phyloP scores from a whole-genome alignment of 35 echinoderm and acorn worm genomes.

The Amphiura filiformis region DNA sequence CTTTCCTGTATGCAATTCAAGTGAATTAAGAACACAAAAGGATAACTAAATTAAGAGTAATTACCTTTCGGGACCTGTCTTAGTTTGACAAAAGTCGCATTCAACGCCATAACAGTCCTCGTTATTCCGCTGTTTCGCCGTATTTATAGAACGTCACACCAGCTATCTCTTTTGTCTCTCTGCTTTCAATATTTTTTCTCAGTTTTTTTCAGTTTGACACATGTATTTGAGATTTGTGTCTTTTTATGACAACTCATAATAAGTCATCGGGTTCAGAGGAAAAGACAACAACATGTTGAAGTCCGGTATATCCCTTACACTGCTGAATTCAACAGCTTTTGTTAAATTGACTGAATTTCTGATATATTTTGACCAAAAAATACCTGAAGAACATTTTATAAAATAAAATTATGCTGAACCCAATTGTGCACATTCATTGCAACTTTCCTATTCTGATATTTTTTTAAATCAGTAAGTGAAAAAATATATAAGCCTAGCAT shows the following conservation, averaged over 20 bases:
- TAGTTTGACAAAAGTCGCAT: not conserved
- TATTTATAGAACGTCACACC: not conserved
- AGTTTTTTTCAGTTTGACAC: not conserved
- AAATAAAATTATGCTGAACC: not conserved
- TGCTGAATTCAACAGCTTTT: not conserved
- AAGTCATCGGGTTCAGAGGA: not conserved
- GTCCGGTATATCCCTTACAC: not conserved
- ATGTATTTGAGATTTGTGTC: not conserved
- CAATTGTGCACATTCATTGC: not conserved
- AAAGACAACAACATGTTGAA: not conserved
- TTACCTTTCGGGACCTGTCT: not conserved
- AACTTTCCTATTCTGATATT: not conserved
- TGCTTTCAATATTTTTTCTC: not conserved
- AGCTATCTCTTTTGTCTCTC: not conserved
- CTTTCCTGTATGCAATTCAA: conserved; percentile 53
- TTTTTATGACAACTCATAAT: not conserved
- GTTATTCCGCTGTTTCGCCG: not conserved
- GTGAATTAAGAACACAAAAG: no score
- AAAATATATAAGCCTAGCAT: not conserved
- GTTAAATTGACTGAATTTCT: not conserved
- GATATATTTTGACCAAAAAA: not conserved
- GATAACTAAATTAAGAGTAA: not conserved
- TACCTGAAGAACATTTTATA: not conserved
- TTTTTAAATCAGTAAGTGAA: not conserved
- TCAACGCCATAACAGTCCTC: not conserved